These are phyloP conservation scores for Dendrolimus pini DNA, from an alignment of 2,888 invertebrate genomes.

Conservation along the genomic window DNA sequence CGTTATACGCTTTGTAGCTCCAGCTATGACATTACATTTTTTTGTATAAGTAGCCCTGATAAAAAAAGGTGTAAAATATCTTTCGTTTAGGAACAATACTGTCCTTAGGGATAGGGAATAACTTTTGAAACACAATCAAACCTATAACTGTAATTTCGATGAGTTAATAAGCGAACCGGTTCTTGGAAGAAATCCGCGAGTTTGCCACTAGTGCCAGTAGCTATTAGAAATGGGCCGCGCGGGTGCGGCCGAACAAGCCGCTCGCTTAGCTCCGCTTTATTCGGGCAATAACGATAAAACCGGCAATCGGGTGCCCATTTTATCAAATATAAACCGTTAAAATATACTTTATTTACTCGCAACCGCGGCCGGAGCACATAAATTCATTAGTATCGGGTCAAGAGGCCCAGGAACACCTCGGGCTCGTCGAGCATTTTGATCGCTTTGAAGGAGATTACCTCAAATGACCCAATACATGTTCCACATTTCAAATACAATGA, in stretches of 20 bases:
- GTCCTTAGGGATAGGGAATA: too few species aligned
- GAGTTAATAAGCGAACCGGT: not conserved
- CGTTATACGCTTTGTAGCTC: too few species aligned
- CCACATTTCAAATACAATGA: too few species aligned
- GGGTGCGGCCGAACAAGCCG: not conserved
- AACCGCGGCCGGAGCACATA: conserved; percentile 14
- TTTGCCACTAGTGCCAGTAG: too few species aligned
- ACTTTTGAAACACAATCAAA: not conserved
- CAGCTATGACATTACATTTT: too few species aligned
- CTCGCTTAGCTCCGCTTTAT: conserved; percentile 11
- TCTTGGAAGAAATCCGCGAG: not conserved
- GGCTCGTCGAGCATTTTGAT: not conserved
- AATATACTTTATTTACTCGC: conserved; percentile 20
- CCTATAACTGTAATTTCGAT: not conserved
- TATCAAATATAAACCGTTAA: conserved; percentile 26
- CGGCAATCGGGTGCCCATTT: conserved; percentile 14
- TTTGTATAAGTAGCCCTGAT: too few species aligned
- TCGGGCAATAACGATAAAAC: conserved; percentile 18
- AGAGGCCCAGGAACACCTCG: not conserved
- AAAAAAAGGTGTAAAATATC: too few species aligned
- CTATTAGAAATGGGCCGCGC: too few species aligned
- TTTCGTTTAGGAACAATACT: too few species aligned
- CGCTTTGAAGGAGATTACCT: not conserved
- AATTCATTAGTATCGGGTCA: conserved; percentile 10
- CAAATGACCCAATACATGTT: not conserved